Base-by-base conservation (phyloP, 2,888 invertebrate genomes). In the Octodonta nipae region DNA sequence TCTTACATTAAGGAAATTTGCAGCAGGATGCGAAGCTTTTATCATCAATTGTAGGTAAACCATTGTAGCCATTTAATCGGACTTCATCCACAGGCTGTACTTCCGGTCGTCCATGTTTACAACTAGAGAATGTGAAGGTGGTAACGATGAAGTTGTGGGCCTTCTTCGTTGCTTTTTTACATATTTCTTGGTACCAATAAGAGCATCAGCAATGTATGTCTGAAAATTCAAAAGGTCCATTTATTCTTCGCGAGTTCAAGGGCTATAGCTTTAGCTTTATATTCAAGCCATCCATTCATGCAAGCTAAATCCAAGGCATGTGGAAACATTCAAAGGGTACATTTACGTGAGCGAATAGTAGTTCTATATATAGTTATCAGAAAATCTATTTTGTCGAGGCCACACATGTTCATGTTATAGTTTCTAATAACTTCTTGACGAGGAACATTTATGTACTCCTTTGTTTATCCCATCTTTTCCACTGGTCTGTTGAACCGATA, bases 401-500 rank as follows among this genome's bases (percentile, higher is more conserved):
- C 20, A 1, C 16, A 16, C 29, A 17, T 20, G 13, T 11, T 1
- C 12, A 16, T 4, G 20, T 29, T 29, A 13, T 29, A 1, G 29
- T n/a, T n/a, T n/a, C n/a, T n/a, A n/a, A n/a, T n/a, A n/a, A n/a
- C n/a, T n/a, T n/a, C n/a, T n/a, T n/a, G 29, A 8, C 29, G 3
- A 11, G n/a, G 13, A 14, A 13, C 15, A 13, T 29, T 8, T 16
- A 17, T 17, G 12, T 27, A 34, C 17, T 30, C 26, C 13, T 30
- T 26, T 6, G n/a, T 26, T 34, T 34, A 17, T 34, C 30, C 34
- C 34, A 34, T n/a, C 30, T 26, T 13, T 34, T 30, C 16, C 25
- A 30, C 13, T 10, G 7, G 6, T 30, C 26, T 13, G 26, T 15
- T 25, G n/a, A 13, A n/a, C 35, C 28, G 4, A 25, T 32, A 10